phyloP scores from a whole-genome alignment of 30 jellyfish, hydroid and myxozoan species.

The Euphysa ruthae region DNA sequence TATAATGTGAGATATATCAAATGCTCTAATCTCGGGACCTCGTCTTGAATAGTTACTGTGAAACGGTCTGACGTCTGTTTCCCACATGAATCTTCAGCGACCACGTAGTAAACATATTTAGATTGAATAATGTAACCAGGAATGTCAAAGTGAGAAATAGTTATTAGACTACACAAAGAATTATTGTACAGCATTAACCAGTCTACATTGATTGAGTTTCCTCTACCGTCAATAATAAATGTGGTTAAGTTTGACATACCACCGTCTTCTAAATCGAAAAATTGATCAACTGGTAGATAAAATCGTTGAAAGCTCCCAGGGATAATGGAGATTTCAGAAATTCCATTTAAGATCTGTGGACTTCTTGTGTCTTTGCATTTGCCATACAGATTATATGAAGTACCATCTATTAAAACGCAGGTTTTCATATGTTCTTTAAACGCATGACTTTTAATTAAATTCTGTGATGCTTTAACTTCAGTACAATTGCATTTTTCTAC shows the following conservation, averaged over 20 bases:
- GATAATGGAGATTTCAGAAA: not conserved
- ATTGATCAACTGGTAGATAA: constrained; percentile 8
- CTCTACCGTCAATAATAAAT: not conserved
- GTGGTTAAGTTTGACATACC: not conserved
- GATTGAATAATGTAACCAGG: constrained; percentile 2
- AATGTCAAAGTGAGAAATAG: not conserved
- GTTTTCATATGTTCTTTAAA: not conserved
- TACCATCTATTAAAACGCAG: not conserved
- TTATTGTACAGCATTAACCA: constrained; percentile 9
- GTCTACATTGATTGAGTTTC: not conserved
- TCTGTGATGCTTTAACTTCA: constrained; percentile 1
- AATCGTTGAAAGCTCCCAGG: not conserved
- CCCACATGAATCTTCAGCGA: constrained; percentile 32
- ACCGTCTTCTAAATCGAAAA: constrained; percentile 25
- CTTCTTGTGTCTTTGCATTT: constrained; percentile 6
- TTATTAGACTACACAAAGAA: constrained; percentile 53
- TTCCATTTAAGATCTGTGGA: constrained; percentile 3
- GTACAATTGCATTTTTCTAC: constrained; percentile 7
- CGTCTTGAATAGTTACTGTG: not conserved
- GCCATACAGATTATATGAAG: constrained; percentile 8
- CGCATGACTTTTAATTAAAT: not conserved
- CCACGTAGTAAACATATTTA: not conserved
- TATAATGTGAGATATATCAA: not conserved
- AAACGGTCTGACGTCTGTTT: not conserved
- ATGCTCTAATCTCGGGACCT: constrained; percentile 7